A percentile compares a stretch with the other conserved stretches of the same genome.
Conservation (phyloP, 2,797 vertebrate genomes). For the Mormyrus proboscirostris region DNA sequence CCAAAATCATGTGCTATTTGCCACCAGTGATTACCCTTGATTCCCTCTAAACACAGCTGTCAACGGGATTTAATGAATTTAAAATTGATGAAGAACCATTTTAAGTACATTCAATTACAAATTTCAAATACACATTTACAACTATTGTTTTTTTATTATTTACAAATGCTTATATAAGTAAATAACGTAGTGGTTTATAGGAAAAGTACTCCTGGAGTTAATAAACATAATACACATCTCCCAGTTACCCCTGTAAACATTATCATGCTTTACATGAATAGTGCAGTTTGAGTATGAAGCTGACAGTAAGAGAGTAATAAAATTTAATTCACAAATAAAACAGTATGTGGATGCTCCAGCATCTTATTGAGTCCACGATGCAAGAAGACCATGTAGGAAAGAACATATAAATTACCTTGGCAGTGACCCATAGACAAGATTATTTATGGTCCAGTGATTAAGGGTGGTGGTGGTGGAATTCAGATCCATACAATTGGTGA, state of each 20-base stretch:
- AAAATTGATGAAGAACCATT: neutral
- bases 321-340: neutral
- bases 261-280: neutral
- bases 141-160: neutral
- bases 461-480: neutral
- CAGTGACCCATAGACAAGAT: neutral
- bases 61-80: neutral
- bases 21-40: neutral
- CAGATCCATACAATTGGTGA: neutral
- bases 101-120: neutral
- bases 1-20: neutral
- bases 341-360: neutral
- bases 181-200: neutral
- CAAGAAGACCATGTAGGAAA: neutral
- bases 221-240: neutral
- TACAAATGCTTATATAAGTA: neutral
- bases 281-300: neutral
- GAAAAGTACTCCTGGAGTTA: neutral
- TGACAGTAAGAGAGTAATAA: neutral
- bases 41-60: neutral
- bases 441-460: constrained; percentile 8
- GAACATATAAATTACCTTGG: neutral
- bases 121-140: neutral
- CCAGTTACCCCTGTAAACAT: neutral
- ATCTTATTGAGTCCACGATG: neutral